Evolutionary conservation across 2,888 invertebrate species (phyloP).

Genomic region (Panopea generosa): DNA sequence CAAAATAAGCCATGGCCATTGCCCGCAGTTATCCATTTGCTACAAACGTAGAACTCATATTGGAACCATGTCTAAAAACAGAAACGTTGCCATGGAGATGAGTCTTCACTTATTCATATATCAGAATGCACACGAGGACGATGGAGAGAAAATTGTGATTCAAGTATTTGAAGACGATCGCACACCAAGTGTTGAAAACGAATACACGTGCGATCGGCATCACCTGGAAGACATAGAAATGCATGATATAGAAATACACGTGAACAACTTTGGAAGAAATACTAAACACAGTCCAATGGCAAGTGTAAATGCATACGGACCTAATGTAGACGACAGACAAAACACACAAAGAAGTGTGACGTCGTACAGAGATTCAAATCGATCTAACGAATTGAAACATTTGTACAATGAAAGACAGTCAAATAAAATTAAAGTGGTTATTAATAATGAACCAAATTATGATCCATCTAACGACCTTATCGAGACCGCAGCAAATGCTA

Average conservation of each 20-base stretch:
- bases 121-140: conserved; percentile 60
- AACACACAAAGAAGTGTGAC: neutral
- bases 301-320: conserved; percentile 1
- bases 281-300: neutral
- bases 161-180: conserved; percentile 60
- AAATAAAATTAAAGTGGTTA: no score
- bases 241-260: conserved; percentile 23
- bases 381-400: no score
- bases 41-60: conserved; percentile 48
- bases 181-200: conserved; percentile 10
- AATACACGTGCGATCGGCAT: conserved; percentile 14
- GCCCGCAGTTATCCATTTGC: conserved; percentile 69
- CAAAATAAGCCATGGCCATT: conserved; percentile 66
- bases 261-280: conserved; percentile 17
- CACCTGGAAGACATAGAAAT: conserved; percentile 37
- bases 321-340: neutral
- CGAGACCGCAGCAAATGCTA: no score
- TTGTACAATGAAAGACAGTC: no score
- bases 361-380: no score
- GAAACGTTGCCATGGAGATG: conserved; percentile 52
- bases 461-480: no score
- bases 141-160: conserved; percentile 66
- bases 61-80: neutral
- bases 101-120: conserved; percentile 65
- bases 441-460: no score